Conservation (phyloP, 2,113 vertebrate genomes). For the Ranitomeya imitator region DNA sequence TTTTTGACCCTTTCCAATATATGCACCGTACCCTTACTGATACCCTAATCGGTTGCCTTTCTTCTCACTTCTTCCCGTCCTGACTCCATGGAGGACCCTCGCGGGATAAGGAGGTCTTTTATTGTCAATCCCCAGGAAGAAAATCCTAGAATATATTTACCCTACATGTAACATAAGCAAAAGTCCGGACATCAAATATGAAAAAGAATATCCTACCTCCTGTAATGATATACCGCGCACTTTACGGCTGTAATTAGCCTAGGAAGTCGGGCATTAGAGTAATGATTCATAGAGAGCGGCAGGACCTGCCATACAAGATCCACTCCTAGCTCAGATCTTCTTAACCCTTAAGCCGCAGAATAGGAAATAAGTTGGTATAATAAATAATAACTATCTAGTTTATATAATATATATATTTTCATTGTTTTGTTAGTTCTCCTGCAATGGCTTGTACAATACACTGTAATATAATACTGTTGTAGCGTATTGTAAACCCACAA, state of each 20-base stretch:
- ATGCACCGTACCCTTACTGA: background rate
- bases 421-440: no score
- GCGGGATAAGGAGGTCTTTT: background rate
- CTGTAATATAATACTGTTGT: no score
- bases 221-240: background rate
- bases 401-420: no score
- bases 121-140: background rate
- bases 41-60: background rate
- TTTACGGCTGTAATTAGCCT: background rate
- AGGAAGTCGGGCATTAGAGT: background rate
- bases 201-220: background rate
- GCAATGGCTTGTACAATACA: no score
- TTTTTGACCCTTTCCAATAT: no score
- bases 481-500: no score
- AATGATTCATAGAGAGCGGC: background rate
- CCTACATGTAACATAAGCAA: background rate
- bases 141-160: background rate
- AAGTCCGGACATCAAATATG: background rate
- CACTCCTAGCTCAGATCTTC: background rate
- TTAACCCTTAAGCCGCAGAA: background rate
- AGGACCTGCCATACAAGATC: background rate
- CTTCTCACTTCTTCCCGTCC: no score
- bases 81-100: background rate
- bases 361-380: no score
- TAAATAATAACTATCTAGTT: no score